Evolutionary conservation across 2,888 invertebrate genomes (phyloP).

Genomic region (Peribatodes rhomboidaria): DNA sequence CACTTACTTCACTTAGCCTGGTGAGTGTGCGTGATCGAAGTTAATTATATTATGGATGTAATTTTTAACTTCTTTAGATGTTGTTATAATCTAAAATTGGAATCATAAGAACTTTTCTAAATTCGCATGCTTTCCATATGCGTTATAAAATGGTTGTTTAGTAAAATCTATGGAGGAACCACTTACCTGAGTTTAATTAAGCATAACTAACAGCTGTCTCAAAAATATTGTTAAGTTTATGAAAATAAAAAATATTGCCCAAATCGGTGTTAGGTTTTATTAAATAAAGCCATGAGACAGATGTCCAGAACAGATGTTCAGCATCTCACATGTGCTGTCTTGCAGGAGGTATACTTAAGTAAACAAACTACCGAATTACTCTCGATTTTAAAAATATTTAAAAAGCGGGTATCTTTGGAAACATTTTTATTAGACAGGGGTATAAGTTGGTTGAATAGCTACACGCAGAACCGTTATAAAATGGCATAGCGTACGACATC

Average conservation of each 20-base stretch:
- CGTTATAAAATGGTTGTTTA: too few relatives aligned
- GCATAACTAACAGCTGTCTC: too few relatives aligned
- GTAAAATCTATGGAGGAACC: too few relatives aligned
- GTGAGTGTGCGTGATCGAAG: neutral
- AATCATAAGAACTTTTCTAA: too few relatives aligned
- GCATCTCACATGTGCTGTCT: constrained; percentile 36
- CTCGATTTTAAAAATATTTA: neutral
- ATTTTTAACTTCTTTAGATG: too few relatives aligned
- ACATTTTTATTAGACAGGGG: constrained; percentile 3
- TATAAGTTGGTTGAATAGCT: constrained; percentile 22
- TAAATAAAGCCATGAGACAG: constrained; percentile 36
- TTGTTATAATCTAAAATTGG: too few relatives aligned
- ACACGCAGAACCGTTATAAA: constrained; percentile 20
- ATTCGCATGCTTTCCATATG: too few relatives aligned
- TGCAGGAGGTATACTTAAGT: constrained; percentile 34
- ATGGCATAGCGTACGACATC: constrained; percentile 19
- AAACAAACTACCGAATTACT: constrained; percentile 18
- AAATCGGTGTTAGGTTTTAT: constrained; percentile 5
- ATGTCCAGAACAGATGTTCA: constrained; percentile 22
- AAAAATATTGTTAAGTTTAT: neutral
- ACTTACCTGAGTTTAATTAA: too few relatives aligned
- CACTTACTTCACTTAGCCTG: neutral
- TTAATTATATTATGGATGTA: neutral
- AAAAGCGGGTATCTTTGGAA: neutral
- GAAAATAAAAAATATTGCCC: neutral